Percentiles rank a stretch among this genome's conserved stretches.
These are phyloP conservation scores for Tetrao urogallus DNA, from an alignment of 2,113 vertebrate species.

Conservation along the genomic window DNA sequence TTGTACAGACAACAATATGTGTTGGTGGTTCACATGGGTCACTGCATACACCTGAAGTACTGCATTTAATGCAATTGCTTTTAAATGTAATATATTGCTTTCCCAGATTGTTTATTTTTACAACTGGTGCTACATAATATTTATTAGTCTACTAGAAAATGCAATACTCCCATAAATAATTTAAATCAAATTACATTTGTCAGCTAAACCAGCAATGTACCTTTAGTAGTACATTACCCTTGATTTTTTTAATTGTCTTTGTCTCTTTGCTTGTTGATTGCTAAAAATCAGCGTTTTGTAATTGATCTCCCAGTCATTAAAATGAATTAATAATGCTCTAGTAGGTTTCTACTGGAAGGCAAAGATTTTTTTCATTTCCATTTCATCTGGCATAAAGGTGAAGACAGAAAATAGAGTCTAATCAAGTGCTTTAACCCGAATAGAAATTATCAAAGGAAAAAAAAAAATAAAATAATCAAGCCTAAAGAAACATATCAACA, in stretches of 20 bases:
- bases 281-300: slow-evolving; percentile 29
- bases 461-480: too few species aligned
- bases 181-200: slow-evolving; percentile 54
- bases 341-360: background rate
- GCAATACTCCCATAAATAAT: slow-evolving; percentile 27
- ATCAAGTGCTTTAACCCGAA: slow-evolving; percentile 1
- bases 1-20: background rate
- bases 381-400: background rate
- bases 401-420: background rate
- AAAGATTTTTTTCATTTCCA: slow-evolving; percentile 15
- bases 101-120: background rate
- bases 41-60: rapidly evolving
- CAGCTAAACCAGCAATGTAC: background rate
- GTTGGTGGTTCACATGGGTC: background rate
- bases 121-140: background rate
- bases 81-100: background rate
- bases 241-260: background rate
- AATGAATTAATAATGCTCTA: slow-evolving; percentile 13
- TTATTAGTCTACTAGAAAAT: background rate
- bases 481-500: background rate
- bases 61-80: background rate
- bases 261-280: background rate
- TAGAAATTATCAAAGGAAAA: background rate
- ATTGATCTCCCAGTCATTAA: background rate
- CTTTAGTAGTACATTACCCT: slow-evolving; percentile 3